These are phyloP conservation scores for Odocoileus hemionus DNA, from an alignment of 2,113 vertebrate species.

Conservation along the genomic window DNA sequence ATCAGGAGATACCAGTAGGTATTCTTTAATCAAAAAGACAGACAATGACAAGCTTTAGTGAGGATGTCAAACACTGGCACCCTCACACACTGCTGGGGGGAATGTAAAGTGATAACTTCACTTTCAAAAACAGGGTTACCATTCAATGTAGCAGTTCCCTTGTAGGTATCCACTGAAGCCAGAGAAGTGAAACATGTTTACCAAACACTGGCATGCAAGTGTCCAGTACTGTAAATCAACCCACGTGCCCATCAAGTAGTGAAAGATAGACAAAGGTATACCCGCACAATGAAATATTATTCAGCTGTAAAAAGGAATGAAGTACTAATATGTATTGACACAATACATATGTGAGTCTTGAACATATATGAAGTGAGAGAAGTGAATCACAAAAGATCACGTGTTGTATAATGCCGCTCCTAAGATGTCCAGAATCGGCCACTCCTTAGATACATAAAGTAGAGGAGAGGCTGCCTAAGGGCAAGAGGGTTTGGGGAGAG, in stretches of 20 bases:
- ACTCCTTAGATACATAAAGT: neutral
- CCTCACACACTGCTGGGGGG: neutral
- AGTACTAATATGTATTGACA: neutral
- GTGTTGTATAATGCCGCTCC: neutral
- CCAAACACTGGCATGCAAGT: neutral
- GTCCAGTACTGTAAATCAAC: neutral
- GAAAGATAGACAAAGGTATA: neutral
- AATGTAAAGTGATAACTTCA: neutral
- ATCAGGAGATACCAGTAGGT: neutral
- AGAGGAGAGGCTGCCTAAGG: neutral
- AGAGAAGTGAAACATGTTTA: neutral
- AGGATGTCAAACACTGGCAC: neutral
- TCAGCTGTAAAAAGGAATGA: neutral
- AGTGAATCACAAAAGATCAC: neutral
- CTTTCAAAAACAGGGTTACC: neutral
- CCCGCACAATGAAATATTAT: neutral
- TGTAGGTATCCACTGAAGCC: neutral
- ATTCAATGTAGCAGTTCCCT: neutral
- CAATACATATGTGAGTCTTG: neutral
- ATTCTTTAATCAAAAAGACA: neutral
- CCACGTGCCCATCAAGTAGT: neutral
- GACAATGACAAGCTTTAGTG: neutral
- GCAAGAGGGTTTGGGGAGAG: neutral
- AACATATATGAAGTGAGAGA: neutral
- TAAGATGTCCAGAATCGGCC: neutral